Percentiles rank a stretch among this genome's conserved stretches.
Conservation (phyloP, 2,797 vertebrate genomes). For the Chanos chanos region DNA sequence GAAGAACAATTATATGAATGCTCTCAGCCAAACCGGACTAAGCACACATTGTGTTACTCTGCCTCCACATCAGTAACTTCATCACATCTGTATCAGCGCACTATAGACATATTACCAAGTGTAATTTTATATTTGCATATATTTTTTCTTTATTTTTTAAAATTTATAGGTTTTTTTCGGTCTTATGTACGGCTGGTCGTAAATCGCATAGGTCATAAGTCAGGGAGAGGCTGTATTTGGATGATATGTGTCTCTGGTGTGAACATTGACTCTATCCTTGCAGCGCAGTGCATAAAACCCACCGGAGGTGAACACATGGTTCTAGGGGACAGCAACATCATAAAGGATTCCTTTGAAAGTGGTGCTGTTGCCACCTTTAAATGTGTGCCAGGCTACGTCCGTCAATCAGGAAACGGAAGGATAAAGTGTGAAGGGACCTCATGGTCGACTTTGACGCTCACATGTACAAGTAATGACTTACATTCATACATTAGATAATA, state of each 20-base stretch:
- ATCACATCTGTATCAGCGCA: too few species aligned
- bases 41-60: too few species aligned
- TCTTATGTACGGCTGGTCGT: not conserved
- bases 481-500: not conserved
- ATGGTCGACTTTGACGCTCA: slow-evolving; percentile 37
- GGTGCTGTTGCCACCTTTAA: not conserved
- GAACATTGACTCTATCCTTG: slow-evolving; percentile 17
- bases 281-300: slow-evolving; percentile 46
- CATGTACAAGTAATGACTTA: slow-evolving; percentile 54
- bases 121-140: too few species aligned
- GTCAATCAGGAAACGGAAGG: accelerated
- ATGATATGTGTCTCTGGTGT: not conserved
- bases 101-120: too few species aligned
- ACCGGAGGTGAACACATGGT: accelerated
- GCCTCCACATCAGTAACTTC: too few species aligned
- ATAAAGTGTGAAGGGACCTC: slow-evolving; percentile 33
- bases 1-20: too few species aligned
- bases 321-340: accelerated
- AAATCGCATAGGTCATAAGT: too few species aligned
- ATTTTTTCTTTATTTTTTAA: too few species aligned
- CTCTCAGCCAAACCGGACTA: too few species aligned
- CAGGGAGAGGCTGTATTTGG: not conserved
- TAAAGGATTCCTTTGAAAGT: not conserved
- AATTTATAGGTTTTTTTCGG: not conserved
- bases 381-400: slow-evolving; percentile 33